phyloP scores from a whole-genome alignment of 2,797 vertebrate species.

The Garrulus glandarius region DNA sequence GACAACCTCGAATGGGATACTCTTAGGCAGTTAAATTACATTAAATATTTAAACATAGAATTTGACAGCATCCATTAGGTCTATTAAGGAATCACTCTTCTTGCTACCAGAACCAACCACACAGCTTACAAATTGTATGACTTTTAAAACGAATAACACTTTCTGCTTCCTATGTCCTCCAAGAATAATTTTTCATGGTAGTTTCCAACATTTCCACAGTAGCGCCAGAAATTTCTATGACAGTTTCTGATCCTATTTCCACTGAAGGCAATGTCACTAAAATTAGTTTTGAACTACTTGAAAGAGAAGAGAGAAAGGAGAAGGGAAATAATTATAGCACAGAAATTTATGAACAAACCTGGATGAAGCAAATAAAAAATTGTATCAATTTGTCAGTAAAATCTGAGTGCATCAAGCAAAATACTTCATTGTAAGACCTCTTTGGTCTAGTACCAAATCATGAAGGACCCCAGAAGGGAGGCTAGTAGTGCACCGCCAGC shows the following conservation, averaged over 20 bases:
- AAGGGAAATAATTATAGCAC: not conserved
- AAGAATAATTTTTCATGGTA: not conserved
- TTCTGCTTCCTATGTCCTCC: not conserved
- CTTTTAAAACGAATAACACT: not conserved
- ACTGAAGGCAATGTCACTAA: not conserved
- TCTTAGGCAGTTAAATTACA: not conserved
- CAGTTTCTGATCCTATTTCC: not conserved
- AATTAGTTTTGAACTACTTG: not conserved
- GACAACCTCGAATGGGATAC: not conserved
- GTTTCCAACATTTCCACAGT: not conserved
- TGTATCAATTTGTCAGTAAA: not conserved
- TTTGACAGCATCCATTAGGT: not conserved
- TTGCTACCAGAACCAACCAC: not conserved
- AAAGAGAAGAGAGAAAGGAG: not conserved
- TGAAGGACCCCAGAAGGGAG: not conserved
- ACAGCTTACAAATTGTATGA: not conserved
- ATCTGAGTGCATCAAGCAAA: not conserved
- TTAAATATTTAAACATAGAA: slow-evolving; percentile 28
- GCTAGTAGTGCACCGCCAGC: not conserved
- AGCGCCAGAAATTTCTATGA: not conserved
- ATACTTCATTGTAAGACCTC: not conserved
- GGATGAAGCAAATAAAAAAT: not conserved
- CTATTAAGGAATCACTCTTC: not conserved
- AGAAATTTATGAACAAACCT: not conserved
- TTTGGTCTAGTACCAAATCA: not conserved